These are phyloP conservation scores for Balearica regulorum DNA, from an alignment of 2,797 vertebrate species.

Conservation along the genomic window DNA sequence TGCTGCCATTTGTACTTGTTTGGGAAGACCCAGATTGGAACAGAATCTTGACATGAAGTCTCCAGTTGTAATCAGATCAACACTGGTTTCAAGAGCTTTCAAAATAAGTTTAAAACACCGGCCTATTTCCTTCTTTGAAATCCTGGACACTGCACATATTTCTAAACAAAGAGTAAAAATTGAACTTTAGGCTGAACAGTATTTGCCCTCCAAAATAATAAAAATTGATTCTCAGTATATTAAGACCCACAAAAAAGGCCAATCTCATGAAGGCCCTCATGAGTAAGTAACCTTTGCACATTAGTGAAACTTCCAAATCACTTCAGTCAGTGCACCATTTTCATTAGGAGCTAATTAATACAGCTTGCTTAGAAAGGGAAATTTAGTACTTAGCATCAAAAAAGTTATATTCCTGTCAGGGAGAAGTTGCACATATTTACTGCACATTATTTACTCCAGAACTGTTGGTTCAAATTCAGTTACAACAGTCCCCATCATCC, in stretches of 20 bases:
- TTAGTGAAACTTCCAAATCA: not conserved
- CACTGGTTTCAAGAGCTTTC: conserved; percentile 97
- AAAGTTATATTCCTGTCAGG: not conserved
- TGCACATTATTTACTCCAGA: not conserved
- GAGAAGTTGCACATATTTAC: not conserved
- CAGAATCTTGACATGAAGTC: conserved; percentile 98
- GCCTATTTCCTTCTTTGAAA: conserved; percentile 99
- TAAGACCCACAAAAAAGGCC: not conserved
- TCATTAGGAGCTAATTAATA: not conserved
- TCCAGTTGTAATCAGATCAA: conserved; percentile 97
- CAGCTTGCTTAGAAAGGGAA: not conserved
- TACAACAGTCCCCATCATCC: not conserved
- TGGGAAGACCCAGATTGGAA: conserved; percentile 95
- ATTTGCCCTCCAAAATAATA: not conserved
- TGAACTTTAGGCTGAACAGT: not conserved
- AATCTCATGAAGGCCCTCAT: not conserved
- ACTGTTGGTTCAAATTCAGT: not conserved
- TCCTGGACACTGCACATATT: conserved; percentile 97
- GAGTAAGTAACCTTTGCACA: not conserved
- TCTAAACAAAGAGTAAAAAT: conserved; percentile 75
- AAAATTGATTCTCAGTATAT: not conserved
- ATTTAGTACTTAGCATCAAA: not conserved
- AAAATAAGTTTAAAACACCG: conserved; percentile 94
- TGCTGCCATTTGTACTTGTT: conserved; percentile 98
- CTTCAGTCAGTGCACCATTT: not conserved